Conservation (phyloP, 2,888 invertebrate genomes). For the Cephus spinipes region DNA sequence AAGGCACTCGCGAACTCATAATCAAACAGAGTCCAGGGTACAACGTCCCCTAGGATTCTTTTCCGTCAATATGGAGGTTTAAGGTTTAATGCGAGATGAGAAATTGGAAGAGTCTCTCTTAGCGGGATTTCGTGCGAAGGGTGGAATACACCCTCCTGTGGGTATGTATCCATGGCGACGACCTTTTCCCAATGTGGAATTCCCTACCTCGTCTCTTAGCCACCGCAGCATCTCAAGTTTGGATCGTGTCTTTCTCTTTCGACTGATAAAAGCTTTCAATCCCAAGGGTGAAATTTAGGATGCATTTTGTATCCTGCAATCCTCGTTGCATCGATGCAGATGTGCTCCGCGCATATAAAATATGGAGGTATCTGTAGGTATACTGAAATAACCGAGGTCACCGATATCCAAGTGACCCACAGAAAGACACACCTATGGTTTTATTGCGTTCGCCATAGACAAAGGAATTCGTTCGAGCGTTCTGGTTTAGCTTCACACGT, state of each 20-base stretch:
- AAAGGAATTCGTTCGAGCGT: not conserved
- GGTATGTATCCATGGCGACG: slow-evolving; percentile 53
- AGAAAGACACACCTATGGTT: not conserved
- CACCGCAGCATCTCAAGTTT: not conserved
- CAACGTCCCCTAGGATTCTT: not conserved
- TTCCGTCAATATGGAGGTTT: not conserved
- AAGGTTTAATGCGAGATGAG: not conserved
- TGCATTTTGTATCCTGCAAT: not conserved
- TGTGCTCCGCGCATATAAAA: not conserved
- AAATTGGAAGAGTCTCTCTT: not conserved
- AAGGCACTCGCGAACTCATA: not conserved
- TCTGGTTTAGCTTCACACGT: not conserved
- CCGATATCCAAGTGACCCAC: not conserved
- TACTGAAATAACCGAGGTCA: not conserved
- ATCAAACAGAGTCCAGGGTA: not conserved
- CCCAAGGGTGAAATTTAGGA: not conserved
- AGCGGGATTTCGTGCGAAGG: slow-evolving; percentile 4
- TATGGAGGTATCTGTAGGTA: not conserved
- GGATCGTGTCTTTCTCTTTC: not conserved
- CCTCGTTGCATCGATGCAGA: not conserved
- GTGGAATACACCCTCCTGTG: slow-evolving; percentile 30
- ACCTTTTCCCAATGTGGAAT: slow-evolving; percentile 25
- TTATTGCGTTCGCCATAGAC: not conserved
- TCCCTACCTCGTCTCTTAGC: not conserved
- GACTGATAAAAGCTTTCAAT: not conserved